Base-by-base conservation (phyloP, 1,140 invertebrate species). In the Brachionus paranguensis region DNA sequence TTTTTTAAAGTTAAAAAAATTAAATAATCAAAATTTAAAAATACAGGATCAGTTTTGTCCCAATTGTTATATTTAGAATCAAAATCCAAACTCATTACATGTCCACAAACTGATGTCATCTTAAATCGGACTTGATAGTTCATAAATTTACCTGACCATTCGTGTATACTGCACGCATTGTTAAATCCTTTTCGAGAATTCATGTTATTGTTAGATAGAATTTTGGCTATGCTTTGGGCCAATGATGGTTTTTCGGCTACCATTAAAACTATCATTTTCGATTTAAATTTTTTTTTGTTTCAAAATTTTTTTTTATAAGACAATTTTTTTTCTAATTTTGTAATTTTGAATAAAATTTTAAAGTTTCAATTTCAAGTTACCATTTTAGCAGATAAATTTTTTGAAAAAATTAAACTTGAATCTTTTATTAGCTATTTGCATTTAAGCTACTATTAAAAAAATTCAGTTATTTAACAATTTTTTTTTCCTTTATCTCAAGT, bases 231-330 rank as follows among this genome's bases (percentile, higher is more conserved):
- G 41, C 96, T 96, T 87, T 94, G 93, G 20, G 98, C 97, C 88
- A 99, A 89, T 68, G 96, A 98, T 8, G 97, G 98, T 92, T 99
- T 99, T 89, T 99, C 98, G 85, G 98, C 97, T 84, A 99, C 96
- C 97, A 99, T 99, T 85, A 99, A 92, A 50, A 95, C 95, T 7
- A 92, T 94, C 89, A 94, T 96, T 74, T 27, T 76, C 7, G 29
- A 27, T 12, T 50, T 20, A 10, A 27, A 24, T 47, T 5, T 47
- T 27, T 45, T 24, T 11, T 27, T 37, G 33, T 37, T 37, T 37
- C 33, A 50, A 76, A 47, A 47, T 0, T 11, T 47, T 47, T 76
- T 76, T 47, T 17, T 43, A n/a, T 10, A n/a, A 41, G 33, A 37
- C 33, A 37, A 41, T 45, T 72, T 72, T 72, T 41, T 72, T 74